Evolutionary conservation across 2,113 vertebrate genomes (phyloP).

Genomic region (Propithecus coquereli): DNA sequence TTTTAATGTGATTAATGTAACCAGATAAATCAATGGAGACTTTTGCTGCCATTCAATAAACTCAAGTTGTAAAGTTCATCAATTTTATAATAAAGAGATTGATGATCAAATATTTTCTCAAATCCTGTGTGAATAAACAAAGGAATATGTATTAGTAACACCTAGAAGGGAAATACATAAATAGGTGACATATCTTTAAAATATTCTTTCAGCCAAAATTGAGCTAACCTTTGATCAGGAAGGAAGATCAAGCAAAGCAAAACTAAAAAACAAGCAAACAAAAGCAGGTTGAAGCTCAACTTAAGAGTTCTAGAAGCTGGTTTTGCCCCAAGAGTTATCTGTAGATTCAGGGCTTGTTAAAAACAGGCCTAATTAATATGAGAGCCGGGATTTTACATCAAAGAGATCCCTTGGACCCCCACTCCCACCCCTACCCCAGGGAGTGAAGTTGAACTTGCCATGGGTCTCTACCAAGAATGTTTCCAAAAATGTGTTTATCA

Average conservation of each 20-base stretch:
- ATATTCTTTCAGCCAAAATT: not conserved
- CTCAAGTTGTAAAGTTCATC: not conserved
- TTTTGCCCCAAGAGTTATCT: not conserved
- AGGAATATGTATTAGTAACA: not conserved
- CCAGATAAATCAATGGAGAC: not conserved
- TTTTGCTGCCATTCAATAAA: not conserved
- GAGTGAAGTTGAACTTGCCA: not conserved
- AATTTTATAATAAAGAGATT: not conserved
- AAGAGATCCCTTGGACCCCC: not conserved
- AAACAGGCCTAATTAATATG: not conserved
- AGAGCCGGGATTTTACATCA: not conserved
- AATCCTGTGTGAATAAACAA: not conserved
- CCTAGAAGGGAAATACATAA: not conserved
- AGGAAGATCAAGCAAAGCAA: not conserved
- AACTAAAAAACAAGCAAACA: not conserved
- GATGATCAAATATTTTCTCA: slow-evolving; percentile 25
- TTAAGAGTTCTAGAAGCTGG: not conserved
- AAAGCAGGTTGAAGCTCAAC: not conserved
- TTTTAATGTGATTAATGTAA: not conserved
- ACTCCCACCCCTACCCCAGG: not conserved
- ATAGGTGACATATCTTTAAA: not conserved
- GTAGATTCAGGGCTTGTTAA: not conserved
- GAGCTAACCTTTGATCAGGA: not conserved
- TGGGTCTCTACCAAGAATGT: not conserved
- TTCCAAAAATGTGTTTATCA: not conserved